Evolutionary conservation across 2,113 vertebrate species (phyloP).

Genomic region (Capreolus pygargus): DNA sequence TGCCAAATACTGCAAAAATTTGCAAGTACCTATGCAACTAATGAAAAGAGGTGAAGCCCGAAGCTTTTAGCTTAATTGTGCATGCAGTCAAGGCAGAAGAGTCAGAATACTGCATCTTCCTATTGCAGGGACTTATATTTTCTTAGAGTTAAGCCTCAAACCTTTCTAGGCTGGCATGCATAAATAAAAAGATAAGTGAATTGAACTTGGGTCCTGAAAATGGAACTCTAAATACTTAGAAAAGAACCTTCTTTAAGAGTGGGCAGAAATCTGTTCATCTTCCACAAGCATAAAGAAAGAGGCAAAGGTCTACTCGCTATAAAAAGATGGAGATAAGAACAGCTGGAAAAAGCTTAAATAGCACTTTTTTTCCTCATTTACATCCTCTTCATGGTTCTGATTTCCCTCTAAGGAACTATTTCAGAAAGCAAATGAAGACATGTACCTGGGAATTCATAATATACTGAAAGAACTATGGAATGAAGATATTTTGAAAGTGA

Average conservation of each 20-base stretch:
- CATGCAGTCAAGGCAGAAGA: background rate
- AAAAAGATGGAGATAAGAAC: constrained; percentile 38
- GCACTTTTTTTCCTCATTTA: constrained; percentile 45
- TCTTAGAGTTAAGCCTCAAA: background rate
- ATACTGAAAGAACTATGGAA: constrained; percentile 2
- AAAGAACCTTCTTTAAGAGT: constrained; percentile 23
- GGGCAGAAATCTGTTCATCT: constrained; percentile 51
- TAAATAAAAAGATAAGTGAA: constrained; percentile 64
- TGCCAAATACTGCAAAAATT: constrained; percentile 38
- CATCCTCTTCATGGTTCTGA: constrained; percentile 43
- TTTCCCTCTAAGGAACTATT: constrained; percentile 48
- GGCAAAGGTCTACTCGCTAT: constrained; percentile 41
- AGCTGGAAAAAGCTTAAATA: constrained; percentile 26
- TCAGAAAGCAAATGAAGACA: constrained; percentile 60
- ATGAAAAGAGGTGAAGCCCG: constrained; percentile 43
- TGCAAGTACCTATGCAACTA: constrained; percentile 23
- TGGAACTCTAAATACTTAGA: constrained; percentile 30
- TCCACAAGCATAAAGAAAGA: constrained; percentile 20
- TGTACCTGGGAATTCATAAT: constrained; percentile 56
- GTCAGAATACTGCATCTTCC: background rate
- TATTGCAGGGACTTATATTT: background rate
- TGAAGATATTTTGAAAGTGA: constrained; percentile 32
- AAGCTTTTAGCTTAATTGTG: constrained; percentile 62
- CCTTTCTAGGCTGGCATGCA: constrained; percentile 21
- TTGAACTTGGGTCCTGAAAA: constrained; percentile 42